Evolutionary conservation across 2,797 vertebrate species (phyloP).

Genomic region (Gallinago stenura): DNA sequence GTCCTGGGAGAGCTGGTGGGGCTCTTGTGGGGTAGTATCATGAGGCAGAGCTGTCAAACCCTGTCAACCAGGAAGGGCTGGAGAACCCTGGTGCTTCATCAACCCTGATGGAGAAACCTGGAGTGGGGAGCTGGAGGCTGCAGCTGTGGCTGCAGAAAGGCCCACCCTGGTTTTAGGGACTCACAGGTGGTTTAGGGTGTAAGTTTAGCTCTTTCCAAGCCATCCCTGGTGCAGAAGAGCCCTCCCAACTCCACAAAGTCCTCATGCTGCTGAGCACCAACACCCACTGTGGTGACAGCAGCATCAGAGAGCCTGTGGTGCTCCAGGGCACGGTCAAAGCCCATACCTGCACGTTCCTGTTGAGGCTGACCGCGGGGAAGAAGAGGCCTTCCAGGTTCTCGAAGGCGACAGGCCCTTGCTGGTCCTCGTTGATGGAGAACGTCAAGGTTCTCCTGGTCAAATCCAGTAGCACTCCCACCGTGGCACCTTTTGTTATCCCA

Average conservation of each 20-base stretch:
- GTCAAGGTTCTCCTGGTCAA: conserved; percentile 90
- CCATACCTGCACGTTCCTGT: conserved; percentile 96
- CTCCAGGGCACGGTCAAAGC: fast-evolving
- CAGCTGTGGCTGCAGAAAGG: neutral
- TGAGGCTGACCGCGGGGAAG: conserved; percentile 96
- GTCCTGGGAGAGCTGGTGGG: neutral
- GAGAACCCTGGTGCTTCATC: neutral
- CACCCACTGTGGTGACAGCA: neutral
- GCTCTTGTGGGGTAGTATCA: neutral
- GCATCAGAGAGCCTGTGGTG: fast-evolving
- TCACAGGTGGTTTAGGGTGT: fast-evolving
- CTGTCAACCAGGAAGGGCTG: neutral
- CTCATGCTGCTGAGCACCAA: neutral
- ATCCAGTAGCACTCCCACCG: conserved; percentile 93
- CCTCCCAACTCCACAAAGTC: neutral
- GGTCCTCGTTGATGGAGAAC: conserved; percentile 97
- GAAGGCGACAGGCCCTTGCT: conserved; percentile 96
- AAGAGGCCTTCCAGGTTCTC: conserved; percentile 92
- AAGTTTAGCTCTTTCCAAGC: neutral
- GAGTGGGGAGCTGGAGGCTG: fast-evolving
- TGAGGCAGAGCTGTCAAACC: neutral
- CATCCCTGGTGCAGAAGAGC: neutral
- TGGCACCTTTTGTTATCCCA: conserved; percentile 92
- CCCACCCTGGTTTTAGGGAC: neutral
- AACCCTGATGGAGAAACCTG: neutral